Conservation (phyloP, 2,797 vertebrate genomes). For the Mus minutoides region DNA sequence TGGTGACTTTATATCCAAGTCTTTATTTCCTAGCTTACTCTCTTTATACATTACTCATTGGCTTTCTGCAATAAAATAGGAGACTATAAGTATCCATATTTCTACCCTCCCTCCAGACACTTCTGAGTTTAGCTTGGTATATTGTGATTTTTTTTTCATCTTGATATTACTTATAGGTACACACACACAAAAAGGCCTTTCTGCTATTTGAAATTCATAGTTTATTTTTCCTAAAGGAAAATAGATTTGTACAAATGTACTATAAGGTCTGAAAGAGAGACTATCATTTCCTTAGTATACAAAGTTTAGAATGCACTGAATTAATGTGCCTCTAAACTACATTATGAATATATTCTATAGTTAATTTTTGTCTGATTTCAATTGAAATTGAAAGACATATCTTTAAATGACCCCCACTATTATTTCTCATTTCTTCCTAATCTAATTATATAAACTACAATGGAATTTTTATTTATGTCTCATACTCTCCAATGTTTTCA, state of each 20-base stretch:
- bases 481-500: not conserved
- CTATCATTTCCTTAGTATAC: conserved; percentile 3
- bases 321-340: conserved; percentile 56
- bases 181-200: not conserved
- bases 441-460: not conserved
- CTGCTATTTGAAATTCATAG: not conserved
- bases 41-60: not conserved
- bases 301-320: conserved; percentile 53
- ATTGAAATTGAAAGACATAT: not conserved
- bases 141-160: conserved; percentile 31
- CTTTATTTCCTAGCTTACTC: not conserved
- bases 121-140: conserved; percentile 13
- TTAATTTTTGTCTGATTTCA: conserved; percentile 42
- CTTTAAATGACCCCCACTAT: not conserved
- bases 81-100: not conserved
- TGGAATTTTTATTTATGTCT: conserved; percentile 27
- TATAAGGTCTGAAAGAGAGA: conserved; percentile 23
- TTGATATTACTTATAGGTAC: conserved; percentile 9
- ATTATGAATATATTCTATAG: conserved; percentile 7
- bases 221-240: conserved; percentile 42
- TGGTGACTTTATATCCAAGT: not conserved
- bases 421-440: conserved; percentile 18
- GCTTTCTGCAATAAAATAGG: not conserved
- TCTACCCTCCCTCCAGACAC: not conserved
- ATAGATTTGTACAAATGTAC: conserved; percentile 31